Conservation (phyloP, 2,888 invertebrate species). For the Allacma fusca region DNA sequence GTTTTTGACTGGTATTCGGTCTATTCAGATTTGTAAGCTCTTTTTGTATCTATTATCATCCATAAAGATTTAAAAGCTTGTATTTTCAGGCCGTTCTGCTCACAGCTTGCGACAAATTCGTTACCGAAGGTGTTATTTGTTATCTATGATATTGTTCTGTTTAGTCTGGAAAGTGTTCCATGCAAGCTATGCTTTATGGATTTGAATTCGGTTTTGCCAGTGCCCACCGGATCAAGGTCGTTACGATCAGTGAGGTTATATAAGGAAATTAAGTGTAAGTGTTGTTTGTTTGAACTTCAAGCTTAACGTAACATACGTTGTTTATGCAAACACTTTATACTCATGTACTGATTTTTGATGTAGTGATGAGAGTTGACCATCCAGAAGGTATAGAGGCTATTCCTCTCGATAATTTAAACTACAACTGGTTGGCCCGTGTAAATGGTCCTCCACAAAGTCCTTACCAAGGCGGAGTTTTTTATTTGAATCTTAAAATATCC, state of each 20-base stretch:
- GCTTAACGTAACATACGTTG: too few species aligned
- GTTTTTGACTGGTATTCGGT: conserved; percentile 67
- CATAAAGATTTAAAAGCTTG: too few species aligned
- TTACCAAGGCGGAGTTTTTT: conserved; percentile 93
- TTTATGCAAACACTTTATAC: too few species aligned
- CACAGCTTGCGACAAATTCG: not conserved
- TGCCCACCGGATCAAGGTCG: conserved; percentile 45
- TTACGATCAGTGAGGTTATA: conserved; percentile 56
- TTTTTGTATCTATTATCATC: too few species aligned
- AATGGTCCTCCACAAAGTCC: conserved; percentile 91
- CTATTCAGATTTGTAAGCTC: conserved; percentile 68
- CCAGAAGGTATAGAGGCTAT: conserved; percentile 85
- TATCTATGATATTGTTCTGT: conserved; percentile 25
- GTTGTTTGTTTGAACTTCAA: too few species aligned
- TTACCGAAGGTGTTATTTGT: not conserved
- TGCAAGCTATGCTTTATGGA: conserved; percentile 80
- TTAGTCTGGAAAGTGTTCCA: conserved; percentile 81
- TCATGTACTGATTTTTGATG: too few species aligned
- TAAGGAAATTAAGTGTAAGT: conserved; percentile 60
- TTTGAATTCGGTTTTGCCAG: conserved; percentile 49
- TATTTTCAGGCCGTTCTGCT: conserved; percentile 34
- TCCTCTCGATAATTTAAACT: conserved; percentile 80
- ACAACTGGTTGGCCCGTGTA: conserved; percentile 94
- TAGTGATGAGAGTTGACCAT: conserved; percentile 71
- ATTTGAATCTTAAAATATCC: conserved; percentile 88